Conservation (phyloP, 2,113 vertebrate genomes). For the Lepidiolamprologus cunningtoni region DNA sequence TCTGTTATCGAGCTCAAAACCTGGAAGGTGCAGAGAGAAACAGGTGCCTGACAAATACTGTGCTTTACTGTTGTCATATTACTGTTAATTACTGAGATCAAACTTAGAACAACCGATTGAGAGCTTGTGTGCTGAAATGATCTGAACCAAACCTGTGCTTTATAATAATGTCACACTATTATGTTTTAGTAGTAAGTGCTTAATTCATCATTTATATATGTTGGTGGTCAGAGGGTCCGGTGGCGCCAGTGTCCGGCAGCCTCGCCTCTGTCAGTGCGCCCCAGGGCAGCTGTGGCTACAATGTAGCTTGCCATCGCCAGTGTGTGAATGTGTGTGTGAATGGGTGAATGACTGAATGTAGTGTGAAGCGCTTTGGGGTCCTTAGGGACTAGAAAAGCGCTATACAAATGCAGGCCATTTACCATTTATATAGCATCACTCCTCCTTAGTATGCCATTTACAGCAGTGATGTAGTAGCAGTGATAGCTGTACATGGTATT, state of each 20-base stretch:
- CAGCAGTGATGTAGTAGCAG: not conserved
- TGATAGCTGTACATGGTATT: not conserved
- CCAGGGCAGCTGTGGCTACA: no score
- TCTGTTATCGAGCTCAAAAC: conserved; percentile 89
- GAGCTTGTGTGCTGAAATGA: not conserved
- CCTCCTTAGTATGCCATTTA: not conserved
- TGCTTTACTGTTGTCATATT: not conserved
- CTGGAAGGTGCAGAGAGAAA: conserved; percentile 86
- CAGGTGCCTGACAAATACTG: conserved; percentile 59
- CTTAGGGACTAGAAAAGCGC: no score
- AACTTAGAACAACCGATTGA: not conserved
- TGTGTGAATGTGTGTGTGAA: no score
- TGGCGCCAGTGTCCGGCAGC: no score
- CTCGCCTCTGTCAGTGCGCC: no score
- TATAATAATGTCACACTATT: not conserved
- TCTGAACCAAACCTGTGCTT: not conserved
- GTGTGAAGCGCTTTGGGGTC: no score
- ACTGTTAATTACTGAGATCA: not conserved
- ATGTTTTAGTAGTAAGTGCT: not conserved
- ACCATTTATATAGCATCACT: not conserved
- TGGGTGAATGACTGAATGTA: no score
- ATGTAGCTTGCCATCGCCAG: no score
- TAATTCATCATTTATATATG: not conserved
- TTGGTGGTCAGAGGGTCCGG: no score
- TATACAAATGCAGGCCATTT: no score